Evolutionary conservation across 1,140 invertebrate genomes (phyloP).

Genomic region (Spodoptera litura): DNA sequence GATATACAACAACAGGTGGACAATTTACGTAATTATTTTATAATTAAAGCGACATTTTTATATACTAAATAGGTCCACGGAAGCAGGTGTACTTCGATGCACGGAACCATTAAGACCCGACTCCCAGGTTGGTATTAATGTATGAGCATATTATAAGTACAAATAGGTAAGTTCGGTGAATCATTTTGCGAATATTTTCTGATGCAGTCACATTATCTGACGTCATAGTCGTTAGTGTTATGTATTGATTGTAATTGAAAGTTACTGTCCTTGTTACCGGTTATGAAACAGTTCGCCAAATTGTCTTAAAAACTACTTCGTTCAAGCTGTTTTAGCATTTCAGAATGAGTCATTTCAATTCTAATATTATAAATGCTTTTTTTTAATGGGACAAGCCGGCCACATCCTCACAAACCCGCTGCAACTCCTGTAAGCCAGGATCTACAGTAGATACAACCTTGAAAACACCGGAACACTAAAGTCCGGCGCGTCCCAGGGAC

Average conservation of each 20-base stretch:
- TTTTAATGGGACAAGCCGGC: no score
- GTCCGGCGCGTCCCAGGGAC: no score
- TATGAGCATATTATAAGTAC: neutral
- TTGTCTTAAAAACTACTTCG: no score
- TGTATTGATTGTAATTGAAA: neutral
- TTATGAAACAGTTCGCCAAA: no score
- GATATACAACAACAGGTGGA: constrained; percentile 20
- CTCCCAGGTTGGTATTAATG: constrained; percentile 7
- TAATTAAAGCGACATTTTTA: constrained; percentile 9
- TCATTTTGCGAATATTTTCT: constrained; percentile 24
- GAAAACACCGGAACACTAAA: no score
- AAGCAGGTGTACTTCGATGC: constrained; percentile 20
- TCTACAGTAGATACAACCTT: no score
- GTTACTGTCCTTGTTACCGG: no score
- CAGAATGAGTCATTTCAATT: no score
- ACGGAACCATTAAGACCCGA: neutral
- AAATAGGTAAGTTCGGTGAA: constrained; percentile 3
- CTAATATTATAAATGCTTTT: no score
- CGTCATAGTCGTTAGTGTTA: neutral
- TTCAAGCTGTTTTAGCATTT: neutral
- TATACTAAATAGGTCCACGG: constrained; percentile 4
- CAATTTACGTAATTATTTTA: constrained; percentile 26
- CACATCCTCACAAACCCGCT: no score
- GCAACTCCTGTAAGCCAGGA: no score
- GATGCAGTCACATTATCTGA: neutral